Conservation (phyloP, 1,140 invertebrate genomes). For the Drosophila elegans region DNA sequence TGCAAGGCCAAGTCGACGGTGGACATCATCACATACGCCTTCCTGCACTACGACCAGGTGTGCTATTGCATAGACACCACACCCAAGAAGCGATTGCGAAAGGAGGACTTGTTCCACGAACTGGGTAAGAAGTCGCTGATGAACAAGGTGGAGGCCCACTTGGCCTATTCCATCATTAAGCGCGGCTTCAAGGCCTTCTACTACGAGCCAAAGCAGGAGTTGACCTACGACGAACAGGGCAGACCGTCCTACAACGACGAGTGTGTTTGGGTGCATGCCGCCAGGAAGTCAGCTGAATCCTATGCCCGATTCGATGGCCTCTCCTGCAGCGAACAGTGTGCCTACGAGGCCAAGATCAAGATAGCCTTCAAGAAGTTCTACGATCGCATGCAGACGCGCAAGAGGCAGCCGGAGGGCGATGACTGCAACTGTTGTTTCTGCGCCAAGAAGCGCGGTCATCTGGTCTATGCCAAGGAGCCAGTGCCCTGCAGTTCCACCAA, state of each 20-base stretch:
- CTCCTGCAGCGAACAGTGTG: slow-evolving; percentile 70
- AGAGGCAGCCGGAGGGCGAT: slow-evolving; percentile 71
- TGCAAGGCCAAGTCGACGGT: slow-evolving; percentile 80
- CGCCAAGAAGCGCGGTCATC: slow-evolving; percentile 76
- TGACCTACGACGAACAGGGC: slow-evolving; percentile 67
- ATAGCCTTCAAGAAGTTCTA: slow-evolving; percentile 80
- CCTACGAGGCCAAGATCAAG: slow-evolving; percentile 76
- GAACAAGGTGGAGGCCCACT: slow-evolving; percentile 79
- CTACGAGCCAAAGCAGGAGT: slow-evolving; percentile 69
- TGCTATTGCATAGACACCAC: slow-evolving; percentile 77
- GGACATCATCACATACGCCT: slow-evolving; percentile 75
- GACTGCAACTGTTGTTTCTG: slow-evolving; percentile 83
- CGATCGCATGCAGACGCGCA: slow-evolving; percentile 77
- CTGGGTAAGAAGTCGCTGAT: slow-evolving; percentile 79
- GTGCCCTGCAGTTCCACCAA: slow-evolving; percentile 59
- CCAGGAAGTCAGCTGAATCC: slow-evolving; percentile 70
- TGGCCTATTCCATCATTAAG: slow-evolving; percentile 78
- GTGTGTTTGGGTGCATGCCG: slow-evolving; percentile 81
- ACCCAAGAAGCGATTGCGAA: slow-evolving; percentile 74
- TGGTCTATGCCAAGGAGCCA: slow-evolving; percentile 78
- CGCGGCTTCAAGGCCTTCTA: slow-evolving; percentile 81
- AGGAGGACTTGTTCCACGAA: slow-evolving; percentile 80
- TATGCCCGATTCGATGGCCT: slow-evolving; percentile 77
- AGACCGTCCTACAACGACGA: slow-evolving; percentile 74
- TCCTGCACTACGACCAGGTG: slow-evolving; percentile 80